Conservation (phyloP, 2,888 invertebrate genomes). For the Ernsta delagoae region DNA sequence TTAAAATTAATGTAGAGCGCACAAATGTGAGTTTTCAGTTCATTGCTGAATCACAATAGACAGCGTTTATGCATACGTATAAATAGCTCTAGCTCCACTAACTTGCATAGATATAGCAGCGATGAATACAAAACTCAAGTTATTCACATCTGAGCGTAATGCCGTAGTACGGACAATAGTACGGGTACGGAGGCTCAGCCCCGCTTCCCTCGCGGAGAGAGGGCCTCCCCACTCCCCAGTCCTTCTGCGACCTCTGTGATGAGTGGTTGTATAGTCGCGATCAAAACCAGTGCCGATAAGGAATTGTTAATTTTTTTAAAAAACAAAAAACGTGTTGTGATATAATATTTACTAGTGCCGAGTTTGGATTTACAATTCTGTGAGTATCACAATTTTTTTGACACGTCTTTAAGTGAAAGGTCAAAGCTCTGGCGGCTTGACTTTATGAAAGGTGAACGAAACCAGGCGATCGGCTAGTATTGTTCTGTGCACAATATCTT, state of each 20-base stretch:
- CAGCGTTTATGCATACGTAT: slow-evolving; percentile 9
- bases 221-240: slow-evolving; percentile 61
- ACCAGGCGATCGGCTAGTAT: slow-evolving; percentile 46
- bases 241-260: slow-evolving; percentile 60
- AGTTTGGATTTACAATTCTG: slow-evolving; percentile 71
- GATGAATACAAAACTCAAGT: slow-evolving; percentile 63
- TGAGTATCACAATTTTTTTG: slow-evolving; percentile 59
- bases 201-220: slow-evolving; percentile 69
- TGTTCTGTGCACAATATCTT: slow-evolving; percentile 26
- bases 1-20: slow-evolving; percentile 8
- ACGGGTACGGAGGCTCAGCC: slow-evolving; percentile 58
- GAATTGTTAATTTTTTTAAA: slow-evolving; percentile 62
- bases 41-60: slow-evolving; percentile 25
- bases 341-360: slow-evolving; percentile 50
- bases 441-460: slow-evolving; percentile 60
- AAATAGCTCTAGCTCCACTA: not conserved
- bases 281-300: slow-evolving; percentile 52
- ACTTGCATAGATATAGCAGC: slow-evolving; percentile 40
- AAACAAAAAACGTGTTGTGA: slow-evolving; percentile 75
- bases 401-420: slow-evolving; percentile 55
- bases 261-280: slow-evolving; percentile 55
- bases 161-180: slow-evolving; percentile 41
- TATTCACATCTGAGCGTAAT: slow-evolving; percentile 49
- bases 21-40: slow-evolving; percentile 17
- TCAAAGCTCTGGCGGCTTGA: slow-evolving; percentile 51